Percentiles rank a stretch among this genome's conserved stretches.
These are phyloP conservation scores for Tylochromis polylepis DNA, from an alignment of 2,113 vertebrate genomes.

Conservation along the genomic window DNA sequence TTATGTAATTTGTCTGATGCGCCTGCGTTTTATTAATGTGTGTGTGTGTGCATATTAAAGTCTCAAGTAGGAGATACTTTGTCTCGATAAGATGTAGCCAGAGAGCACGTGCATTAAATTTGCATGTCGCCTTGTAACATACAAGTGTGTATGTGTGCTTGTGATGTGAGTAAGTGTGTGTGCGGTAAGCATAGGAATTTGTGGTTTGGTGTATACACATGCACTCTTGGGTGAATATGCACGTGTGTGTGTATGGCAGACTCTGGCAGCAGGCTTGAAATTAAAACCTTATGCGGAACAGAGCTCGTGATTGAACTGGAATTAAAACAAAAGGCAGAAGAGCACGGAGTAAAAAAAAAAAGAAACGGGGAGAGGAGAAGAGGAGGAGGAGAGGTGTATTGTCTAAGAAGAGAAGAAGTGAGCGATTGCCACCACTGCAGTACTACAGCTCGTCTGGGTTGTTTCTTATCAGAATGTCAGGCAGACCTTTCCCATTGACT, in stretches of 20 bases:
- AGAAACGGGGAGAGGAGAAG: background rate
- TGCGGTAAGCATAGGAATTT: background rate
- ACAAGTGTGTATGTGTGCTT: background rate
- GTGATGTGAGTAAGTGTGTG: background rate
- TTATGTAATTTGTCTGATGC: slow-evolving; percentile 29
- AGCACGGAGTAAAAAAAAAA: background rate
- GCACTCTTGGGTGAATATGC: slow-evolving; percentile 21
- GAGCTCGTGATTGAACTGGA: slow-evolving; percentile 54
- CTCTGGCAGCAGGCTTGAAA: slow-evolving; percentile 54
- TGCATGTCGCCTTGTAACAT: slow-evolving; percentile 30
- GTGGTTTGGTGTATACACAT: slow-evolving; percentile 12
- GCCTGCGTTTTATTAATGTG: slow-evolving; percentile 12
- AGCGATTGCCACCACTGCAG: slow-evolving; percentile 28
- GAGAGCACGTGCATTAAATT: slow-evolving; percentile 43
- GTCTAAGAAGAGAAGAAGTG: slow-evolving; percentile 22
- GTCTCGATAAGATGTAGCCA: slow-evolving; percentile 42
- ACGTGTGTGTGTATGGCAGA: slow-evolving; percentile 1
- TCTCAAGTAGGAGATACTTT: slow-evolving; percentile 28
- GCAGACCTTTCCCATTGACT: slow-evolving; percentile 54
- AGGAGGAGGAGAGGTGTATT: background rate
- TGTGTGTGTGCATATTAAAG: slow-evolving; percentile 34
- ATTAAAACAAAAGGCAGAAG: slow-evolving; percentile 65
- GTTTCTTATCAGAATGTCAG: slow-evolving; percentile 63
- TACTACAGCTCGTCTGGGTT: slow-evolving; percentile 36
- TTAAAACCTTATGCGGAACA: slow-evolving; percentile 65